Evolutionary conservation across 2,113 vertebrate genomes (phyloP).

Genomic region (Cavia porcellus): DNA sequence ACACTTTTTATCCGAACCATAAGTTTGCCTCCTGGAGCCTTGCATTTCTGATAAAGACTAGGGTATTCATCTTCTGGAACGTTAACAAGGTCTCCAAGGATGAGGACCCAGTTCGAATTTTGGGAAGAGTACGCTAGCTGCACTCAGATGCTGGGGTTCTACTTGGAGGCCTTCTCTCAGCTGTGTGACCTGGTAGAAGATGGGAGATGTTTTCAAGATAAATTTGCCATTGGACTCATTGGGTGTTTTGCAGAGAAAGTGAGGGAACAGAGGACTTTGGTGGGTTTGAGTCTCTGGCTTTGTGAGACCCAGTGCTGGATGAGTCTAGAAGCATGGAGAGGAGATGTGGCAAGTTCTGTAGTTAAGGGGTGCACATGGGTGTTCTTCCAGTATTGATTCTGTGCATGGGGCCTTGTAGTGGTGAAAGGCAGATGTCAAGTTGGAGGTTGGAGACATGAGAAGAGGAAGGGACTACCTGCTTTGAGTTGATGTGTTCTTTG

Average conservation of each 20-base stretch:
- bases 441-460: background rate
- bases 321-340: background rate
- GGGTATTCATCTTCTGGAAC: fast-evolving
- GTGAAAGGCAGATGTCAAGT: background rate
- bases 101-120: background rate
- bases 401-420: background rate
- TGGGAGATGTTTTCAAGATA: background rate
- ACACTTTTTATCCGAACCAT: background rate
- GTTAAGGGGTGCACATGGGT: background rate
- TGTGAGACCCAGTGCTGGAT: background rate
- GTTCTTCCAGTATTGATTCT: background rate
- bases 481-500: background rate
- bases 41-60: background rate
- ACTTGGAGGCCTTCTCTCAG: background rate
- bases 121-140: background rate
- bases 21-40: background rate
- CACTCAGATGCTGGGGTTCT: background rate
- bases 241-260: background rate
- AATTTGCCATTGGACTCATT: background rate
- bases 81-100: background rate
- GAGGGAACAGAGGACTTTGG: background rate
- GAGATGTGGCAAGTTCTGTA: background rate
- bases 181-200: background rate
- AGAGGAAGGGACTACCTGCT: background rate
- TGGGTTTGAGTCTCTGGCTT: background rate